These are phyloP conservation scores for Zaprionus lachaisei DNA, from an alignment of 1,140 invertebrate species.

Conservation along the genomic window DNA sequence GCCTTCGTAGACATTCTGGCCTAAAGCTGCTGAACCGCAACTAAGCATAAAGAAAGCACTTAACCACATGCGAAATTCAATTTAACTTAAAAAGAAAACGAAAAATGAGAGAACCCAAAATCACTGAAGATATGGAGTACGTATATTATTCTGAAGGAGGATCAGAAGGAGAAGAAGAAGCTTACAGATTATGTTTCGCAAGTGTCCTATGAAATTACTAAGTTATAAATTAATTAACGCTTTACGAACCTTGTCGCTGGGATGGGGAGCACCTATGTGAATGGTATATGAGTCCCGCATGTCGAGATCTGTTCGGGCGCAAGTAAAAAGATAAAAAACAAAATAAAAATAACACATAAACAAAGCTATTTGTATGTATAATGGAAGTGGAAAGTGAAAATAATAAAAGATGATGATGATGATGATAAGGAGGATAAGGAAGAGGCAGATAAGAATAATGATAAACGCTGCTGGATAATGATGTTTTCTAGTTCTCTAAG, in stretches of 20 bases:
- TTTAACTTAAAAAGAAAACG: not conserved
- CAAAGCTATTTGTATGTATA: slow-evolving; percentile 40
- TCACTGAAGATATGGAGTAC: slow-evolving; percentile 26
- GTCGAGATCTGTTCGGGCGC: slow-evolving; percentile 16
- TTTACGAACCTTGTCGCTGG: slow-evolving; percentile 14
- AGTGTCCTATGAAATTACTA: slow-evolving; percentile 59
- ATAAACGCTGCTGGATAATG: slow-evolving; percentile 45
- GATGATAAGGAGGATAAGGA: slow-evolving; percentile 36
- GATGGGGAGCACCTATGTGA: not conserved
- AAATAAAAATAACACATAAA: slow-evolving; percentile 8
- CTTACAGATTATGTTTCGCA: slow-evolving; percentile 38
- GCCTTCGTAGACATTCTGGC: slow-evolving; percentile 47
- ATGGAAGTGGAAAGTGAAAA: slow-evolving; percentile 23
- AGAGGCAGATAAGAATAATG: slow-evolving; percentile 34
- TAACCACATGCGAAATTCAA: slow-evolving; percentile 18
- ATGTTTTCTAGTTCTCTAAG: slow-evolving; percentile 80
- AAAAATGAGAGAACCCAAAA: slow-evolving; percentile 6
- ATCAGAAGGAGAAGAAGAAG: not conserved
- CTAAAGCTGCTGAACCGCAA: slow-evolving; percentile 28
- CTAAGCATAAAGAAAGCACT: slow-evolving; percentile 33
- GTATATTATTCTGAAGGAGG: slow-evolving; percentile 7
- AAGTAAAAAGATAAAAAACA: slow-evolving; percentile 11
- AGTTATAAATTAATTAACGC: slow-evolving; percentile 56
- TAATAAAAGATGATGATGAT: slow-evolving; percentile 16
- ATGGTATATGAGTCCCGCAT: not conserved